Conservation (phyloP, 2,888 invertebrate genomes). For the Idaea aversata region DNA sequence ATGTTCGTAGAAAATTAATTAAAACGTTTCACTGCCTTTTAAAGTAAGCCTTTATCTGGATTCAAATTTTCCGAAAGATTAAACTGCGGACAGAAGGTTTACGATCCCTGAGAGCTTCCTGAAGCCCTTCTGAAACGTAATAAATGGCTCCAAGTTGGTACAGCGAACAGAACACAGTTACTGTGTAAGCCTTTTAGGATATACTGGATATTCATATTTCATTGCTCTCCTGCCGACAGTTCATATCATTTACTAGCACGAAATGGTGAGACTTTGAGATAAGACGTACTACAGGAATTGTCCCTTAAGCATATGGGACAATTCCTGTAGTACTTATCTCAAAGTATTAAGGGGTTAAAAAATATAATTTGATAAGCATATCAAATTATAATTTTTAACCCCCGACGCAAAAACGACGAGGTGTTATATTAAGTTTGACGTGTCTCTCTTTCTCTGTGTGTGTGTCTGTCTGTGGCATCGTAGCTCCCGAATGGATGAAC, state of each 20-base stretch:
- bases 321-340: too few species aligned
- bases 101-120: conserved; percentile 47
- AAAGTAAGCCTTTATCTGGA: conserved; percentile 46
- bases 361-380: too few species aligned
- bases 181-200: conserved; percentile 7
- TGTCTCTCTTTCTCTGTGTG: too few species aligned
- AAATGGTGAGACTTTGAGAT: too few species aligned
- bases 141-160: conserved; percentile 20
- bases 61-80: conserved; percentile 60
- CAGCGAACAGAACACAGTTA: conserved; percentile 25
- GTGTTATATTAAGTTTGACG: too few species aligned
- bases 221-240: not conserved
- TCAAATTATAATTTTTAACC: too few species aligned
- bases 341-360: too few species aligned
- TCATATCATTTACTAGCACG: not conserved
- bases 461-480: too few species aligned
- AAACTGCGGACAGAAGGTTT: conserved; percentile 56
- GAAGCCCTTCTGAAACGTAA: conserved; percentile 41
- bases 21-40: conserved; percentile 39
- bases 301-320: too few species aligned
- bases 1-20: conserved; percentile 44
- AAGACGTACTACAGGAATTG: too few species aligned
- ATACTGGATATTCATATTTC: conserved; percentile 9
- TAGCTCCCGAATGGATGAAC: too few species aligned
- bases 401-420: too few species aligned